Base-by-base conservation (phyloP, 2,888 invertebrate species). In the Pogonocherus hispidulus region DNA sequence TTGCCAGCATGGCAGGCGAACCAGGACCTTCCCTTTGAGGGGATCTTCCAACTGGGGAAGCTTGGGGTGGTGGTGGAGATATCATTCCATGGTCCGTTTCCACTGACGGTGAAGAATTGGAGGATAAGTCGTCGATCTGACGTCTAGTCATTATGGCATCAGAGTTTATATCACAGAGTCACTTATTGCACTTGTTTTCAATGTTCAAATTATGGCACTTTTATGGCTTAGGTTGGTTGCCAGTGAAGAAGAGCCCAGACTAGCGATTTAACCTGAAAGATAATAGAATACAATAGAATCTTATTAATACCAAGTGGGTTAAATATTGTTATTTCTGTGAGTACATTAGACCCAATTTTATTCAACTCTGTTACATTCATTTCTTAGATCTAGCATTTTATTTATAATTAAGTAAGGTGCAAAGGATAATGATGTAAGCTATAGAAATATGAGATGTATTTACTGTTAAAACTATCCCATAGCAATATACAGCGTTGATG, bases 1-100 rank as follows among this genome's bases (percentile, higher is more conserved):
- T 94, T 75, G 94, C 93, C 76, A 95, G 88, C 86, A 94, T 92
- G 72, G 92, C 90, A 78, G 92, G 92, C 78, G 90, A 92, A 86
- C 90, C 86, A 57, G 91, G 90, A 49, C 90, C 90, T 75, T 88
- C 87, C 67, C 80, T 76, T 23, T 73, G 52, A 67, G 88, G 84
- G 19, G 86, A 85, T 57, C 85, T 79, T 54, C 83, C 82, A 44
- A 86, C 86, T 67, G 89, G 88, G 62, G 89, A 89, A 57, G 87
- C 87, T 78, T 87, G 87, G 66, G 87, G 83, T 83, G 86, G 84
- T 75, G 86, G 84, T 82, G 87, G 84, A 81, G 86, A 84, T 87
- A 88, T 83, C 81, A 85, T 83, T 56, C 79, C 78, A 63, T 83
- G 76, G 59, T 82, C 81, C 51, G 74, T 72, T 56, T 80, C 78